A percentile compares a stretch with the other conserved stretches of the same genome.
phyloP scores from a whole-genome alignment of 2,888 invertebrate species.

The Chrysodeixis includens region DNA sequence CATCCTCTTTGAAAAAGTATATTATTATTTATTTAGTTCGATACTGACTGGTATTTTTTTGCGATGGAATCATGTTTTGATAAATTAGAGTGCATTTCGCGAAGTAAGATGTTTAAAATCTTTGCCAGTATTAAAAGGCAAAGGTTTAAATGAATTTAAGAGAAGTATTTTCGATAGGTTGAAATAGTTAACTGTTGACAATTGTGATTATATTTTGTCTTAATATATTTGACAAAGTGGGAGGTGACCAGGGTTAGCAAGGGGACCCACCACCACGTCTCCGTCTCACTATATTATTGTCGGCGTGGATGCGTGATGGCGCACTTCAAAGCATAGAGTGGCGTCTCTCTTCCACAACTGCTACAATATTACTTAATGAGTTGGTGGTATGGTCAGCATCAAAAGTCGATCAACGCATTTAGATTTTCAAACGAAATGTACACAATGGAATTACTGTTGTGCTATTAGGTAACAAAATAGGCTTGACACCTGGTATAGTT shows the following conservation, averaged over 20 bases:
- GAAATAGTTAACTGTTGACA: neutral
- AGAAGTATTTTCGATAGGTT: constrained; percentile 8
- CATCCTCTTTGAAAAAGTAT: constrained; percentile 30
- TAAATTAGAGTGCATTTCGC: constrained; percentile 34
- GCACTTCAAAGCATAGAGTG: too few species aligned
- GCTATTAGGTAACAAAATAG: too few species aligned
- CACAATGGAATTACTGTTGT: too few species aligned
- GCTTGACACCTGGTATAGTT: too few species aligned
- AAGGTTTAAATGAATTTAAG: neutral
- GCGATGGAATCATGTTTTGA: constrained; percentile 15
- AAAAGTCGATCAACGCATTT: too few species aligned
- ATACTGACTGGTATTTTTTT: constrained; percentile 29
- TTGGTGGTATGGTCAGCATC: too few species aligned
- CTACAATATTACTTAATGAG: too few species aligned
- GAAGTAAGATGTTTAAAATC: neutral
- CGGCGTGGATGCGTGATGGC: too few species aligned
- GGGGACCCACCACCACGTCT: too few species aligned
- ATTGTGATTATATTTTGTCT: constrained; percentile 3
- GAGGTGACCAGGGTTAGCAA: constrained; percentile 32
- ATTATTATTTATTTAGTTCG: constrained; percentile 34
- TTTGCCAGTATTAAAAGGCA: neutral
- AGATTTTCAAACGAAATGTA: too few species aligned
- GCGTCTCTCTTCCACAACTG: too few species aligned
- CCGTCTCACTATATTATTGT: too few species aligned
- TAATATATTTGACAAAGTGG: constrained; percentile 23